These are phyloP conservation scores for Zoanthus sansibaricus DNA, from an alignment of 92 coral and sea anemone genomes.

Conservation along the genomic window DNA sequence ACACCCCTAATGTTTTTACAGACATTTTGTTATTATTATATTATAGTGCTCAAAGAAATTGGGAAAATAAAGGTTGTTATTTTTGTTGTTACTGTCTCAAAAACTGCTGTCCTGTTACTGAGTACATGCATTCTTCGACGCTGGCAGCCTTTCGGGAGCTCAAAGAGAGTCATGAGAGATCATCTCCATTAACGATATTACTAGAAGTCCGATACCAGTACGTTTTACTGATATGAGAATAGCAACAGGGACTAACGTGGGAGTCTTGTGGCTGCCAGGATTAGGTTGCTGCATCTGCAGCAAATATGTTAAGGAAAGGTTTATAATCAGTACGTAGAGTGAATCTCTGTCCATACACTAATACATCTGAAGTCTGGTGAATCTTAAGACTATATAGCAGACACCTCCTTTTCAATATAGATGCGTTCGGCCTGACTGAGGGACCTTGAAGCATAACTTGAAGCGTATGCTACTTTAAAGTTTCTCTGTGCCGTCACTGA, in stretches of 20 bases:
- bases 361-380: constrained; percentile 44
- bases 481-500: constrained; percentile 39
- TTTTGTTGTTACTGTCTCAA: no score
- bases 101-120: not conserved
- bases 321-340: constrained; percentile 55
- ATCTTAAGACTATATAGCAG: constrained; percentile 42
- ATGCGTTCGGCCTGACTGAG: constrained; percentile 47
- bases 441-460: constrained; percentile 59
- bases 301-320: constrained; percentile 60
- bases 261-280: constrained; percentile 48
- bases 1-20: no score
- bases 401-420: constrained; percentile 57
- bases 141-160: not conserved
- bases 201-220: not conserved
- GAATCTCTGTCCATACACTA: constrained; percentile 20
- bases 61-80: no score
- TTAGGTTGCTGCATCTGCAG: constrained; percentile 65
- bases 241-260: constrained; percentile 64
- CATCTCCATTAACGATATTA: not conserved
- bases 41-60: no score
- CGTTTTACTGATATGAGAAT: not conserved
- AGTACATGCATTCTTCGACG: not conserved
- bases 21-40: no score
- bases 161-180: not conserved
- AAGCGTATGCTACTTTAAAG: constrained; percentile 48